These are phyloP conservation scores for Pediacus dermestoides DNA, from an alignment of 2,888 invertebrate species.

Conservation along the genomic window DNA sequence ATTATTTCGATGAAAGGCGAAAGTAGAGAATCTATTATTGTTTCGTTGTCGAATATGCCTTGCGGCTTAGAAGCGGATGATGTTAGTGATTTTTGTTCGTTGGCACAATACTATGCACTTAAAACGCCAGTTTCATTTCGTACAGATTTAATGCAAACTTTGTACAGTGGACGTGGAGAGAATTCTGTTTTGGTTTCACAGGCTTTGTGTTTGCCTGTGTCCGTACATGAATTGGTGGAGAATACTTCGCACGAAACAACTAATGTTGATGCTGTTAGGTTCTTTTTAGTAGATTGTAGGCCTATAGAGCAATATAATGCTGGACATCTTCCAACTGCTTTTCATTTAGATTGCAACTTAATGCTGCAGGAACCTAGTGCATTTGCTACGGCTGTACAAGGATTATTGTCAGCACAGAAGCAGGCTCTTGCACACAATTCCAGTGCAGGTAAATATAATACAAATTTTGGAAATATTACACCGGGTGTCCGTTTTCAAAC, in stretches of 20 bases:
- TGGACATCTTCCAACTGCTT: constrained; percentile 95
- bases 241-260: constrained; percentile 67
- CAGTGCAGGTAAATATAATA: constrained; percentile 57
- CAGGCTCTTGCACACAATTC: constrained; percentile 85
- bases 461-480: too few species aligned
- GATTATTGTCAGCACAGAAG: constrained; percentile 82
- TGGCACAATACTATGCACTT: constrained; percentile 92
- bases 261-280: constrained; percentile 65
- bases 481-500: too few species aligned
- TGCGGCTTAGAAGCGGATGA: constrained; percentile 88
- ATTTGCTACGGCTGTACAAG: constrained; percentile 92
- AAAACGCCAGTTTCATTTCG: constrained; percentile 92
- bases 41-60: constrained; percentile 71
- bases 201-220: constrained; percentile 93
- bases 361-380: constrained; percentile 96
- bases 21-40: constrained; percentile 64
- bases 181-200: constrained; percentile 58
- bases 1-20: constrained; percentile 74
- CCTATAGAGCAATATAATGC: constrained; percentile 96
- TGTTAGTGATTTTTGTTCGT: constrained; percentile 92
- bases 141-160: constrained; percentile 69
- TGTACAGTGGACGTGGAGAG: constrained; percentile 48
- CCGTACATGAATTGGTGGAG: constrained; percentile 87
- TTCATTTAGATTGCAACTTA: constrained; percentile 94
- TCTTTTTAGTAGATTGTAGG: constrained; percentile 95